A percentile compares a stretch with the other conserved stretches of the same genome.
Evolutionary conservation across 2,888 invertebrate species (phyloP).

Genomic region (Ophraella communa): DNA sequence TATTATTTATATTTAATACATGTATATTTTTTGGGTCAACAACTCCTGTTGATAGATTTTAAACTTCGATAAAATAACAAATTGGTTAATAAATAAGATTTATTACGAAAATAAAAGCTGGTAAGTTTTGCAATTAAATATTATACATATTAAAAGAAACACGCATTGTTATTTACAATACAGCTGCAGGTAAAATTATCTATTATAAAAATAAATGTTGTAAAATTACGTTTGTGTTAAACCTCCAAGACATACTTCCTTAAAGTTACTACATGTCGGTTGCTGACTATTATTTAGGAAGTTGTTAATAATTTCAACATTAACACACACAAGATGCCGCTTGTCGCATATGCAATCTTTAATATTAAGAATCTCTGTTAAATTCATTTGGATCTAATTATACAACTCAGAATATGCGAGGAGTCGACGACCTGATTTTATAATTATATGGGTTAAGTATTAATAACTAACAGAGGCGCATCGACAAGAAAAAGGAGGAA

Average conservation of each 20-base stretch:
- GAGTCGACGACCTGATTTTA: constrained; percentile 39
- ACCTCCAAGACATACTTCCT: too few species aligned
- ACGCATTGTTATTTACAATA: too few species aligned
- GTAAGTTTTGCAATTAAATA: too few species aligned
- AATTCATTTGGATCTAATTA: constrained; percentile 35
- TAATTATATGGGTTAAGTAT: constrained; percentile 40
- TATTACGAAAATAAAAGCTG: neutral
- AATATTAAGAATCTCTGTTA: constrained; percentile 16
- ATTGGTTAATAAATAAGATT: neutral
- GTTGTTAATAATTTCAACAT: neutral
- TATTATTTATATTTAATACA: neutral
- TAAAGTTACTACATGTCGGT: neutral
- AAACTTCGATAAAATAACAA: too few species aligned
- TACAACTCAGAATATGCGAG: constrained; percentile 17
- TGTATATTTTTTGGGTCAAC: too few species aligned
- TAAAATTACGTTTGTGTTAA: too few species aligned
- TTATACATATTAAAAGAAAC: too few species aligned
- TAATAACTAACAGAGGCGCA: constrained; percentile 24
- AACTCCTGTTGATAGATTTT: too few species aligned
- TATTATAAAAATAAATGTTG: too few species aligned
- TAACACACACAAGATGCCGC: neutral
- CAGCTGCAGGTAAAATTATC: too few species aligned
- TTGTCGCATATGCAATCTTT: neutral
- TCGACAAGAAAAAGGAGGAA: neutral
- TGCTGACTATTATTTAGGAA: neutral